Base-by-base conservation (phyloP, 2,888 invertebrate genomes). In the Anagyrus pseudococci region DNA sequence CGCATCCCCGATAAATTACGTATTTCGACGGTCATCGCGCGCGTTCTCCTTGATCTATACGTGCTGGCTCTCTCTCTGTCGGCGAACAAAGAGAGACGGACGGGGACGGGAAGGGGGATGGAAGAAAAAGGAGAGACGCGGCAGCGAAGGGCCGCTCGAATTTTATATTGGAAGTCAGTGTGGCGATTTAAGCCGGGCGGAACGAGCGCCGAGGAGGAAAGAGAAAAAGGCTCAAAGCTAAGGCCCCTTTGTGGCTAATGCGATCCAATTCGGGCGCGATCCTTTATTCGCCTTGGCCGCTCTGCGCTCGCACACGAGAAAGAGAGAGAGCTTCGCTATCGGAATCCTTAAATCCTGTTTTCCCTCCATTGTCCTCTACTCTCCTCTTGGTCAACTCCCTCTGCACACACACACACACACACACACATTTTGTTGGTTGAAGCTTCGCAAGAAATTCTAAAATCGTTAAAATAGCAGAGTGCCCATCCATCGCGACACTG, bases 341-440 rank as follows among this genome's bases (percentile, higher is more conserved):
- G 62, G 62, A 67, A 73, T 74, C 72, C 72, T 72, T 69, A 74
- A 75, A 75, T 75, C 73, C 75, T 73, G 72, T 75, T 69, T 75
- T 74, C 69, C 61, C 58, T 60, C 68, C 69, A 72, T 74, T 75
- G 74, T 74, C 67, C 62, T 47, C 15, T 37, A 2, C 60, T 40
- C 40, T 7, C 52, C 10, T 4, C 17, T 10, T 29, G 23, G n/a
- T n/a, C n/a, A n/a, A n/a, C n/a, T n/a, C n/a, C n/a, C n/a, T n/a
- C n/a, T n/a, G n/a, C n/a, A n/a, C n/a, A n/a, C n/a, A n/a, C n/a
- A n/a, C n/a, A n/a, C n/a, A n/a, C n/a, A n/a, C n/a, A n/a, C n/a
- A n/a, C n/a, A n/a, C n/a, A n/a, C n/a, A n/a, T n/a, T n/a, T n/a
- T n/a, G n/a, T n/a, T n/a, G n/a, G n/a, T n/a, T n/a, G n/a, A n/a